Conservation (phyloP, 2,113 vertebrate genomes). For the Riparia riparia region DNA sequence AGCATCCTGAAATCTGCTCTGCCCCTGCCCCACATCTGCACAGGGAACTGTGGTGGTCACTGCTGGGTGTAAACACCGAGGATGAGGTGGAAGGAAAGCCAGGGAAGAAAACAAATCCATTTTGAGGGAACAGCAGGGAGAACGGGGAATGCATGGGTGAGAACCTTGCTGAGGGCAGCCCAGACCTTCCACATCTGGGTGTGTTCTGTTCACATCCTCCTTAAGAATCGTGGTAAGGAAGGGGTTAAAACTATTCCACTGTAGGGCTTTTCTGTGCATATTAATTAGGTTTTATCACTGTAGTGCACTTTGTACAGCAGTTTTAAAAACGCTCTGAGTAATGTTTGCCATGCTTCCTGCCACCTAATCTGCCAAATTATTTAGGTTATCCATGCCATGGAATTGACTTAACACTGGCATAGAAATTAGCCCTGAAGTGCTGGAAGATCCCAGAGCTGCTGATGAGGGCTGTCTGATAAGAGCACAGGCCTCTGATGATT, state of each 20-base stretch:
- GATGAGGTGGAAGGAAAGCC: background rate
- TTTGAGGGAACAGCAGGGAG: background rate
- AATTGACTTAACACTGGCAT: background rate
- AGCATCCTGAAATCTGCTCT: background rate
- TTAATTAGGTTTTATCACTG: constrained; percentile 27
- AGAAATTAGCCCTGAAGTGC: constrained; percentile 37
- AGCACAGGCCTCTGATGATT: background rate
- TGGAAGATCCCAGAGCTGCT: constrained; percentile 25
- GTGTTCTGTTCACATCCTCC: background rate
- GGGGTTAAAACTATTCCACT: background rate
- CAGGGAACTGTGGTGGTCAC: background rate
- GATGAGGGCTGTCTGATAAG: constrained; percentile 14
- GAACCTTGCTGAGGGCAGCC: background rate
- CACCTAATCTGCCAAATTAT: constrained; percentile 41
- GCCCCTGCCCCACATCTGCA: background rate
- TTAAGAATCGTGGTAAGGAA: background rate
- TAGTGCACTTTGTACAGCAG: background rate
- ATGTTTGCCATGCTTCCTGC: constrained; percentile 38
- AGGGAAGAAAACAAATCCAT: background rate
- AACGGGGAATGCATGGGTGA: background rate
- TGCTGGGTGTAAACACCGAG: background rate
- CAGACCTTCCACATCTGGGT: background rate
- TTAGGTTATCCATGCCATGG: constrained; percentile 25
- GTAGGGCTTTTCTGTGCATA: background rate
- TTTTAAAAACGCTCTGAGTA: constrained; percentile 5